A percentile compares a stretch with the other conserved stretches of the same genome.
Conservation (phyloP, 2,797 vertebrate species). For the Liparis tanakae region DNA sequence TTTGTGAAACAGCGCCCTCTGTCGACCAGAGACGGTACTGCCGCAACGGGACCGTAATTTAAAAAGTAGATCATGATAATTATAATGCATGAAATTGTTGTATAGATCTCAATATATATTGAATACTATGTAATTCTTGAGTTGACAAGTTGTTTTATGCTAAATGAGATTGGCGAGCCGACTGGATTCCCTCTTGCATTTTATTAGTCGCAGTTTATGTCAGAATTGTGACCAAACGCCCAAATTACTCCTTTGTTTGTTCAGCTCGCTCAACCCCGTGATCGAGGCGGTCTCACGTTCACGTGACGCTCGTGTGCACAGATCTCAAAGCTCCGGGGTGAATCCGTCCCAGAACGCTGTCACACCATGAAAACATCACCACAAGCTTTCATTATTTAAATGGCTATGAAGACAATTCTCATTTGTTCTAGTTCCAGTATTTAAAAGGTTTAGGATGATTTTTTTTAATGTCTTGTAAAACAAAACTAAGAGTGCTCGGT, state of each 20-base stretch:
- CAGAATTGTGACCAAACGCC: not conserved
- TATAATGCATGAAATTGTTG: constrained; percentile 66
- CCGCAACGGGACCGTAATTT: constrained; percentile 23
- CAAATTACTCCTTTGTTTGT: constrained; percentile 9
- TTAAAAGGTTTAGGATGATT: not conserved
- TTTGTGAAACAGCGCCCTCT: constrained; percentile 47
- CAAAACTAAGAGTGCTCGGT: not conserved
- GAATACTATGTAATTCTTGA: constrained; percentile 56
- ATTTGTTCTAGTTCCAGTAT: not conserved
- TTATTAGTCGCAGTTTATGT: constrained; percentile 8
- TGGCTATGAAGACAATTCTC: not conserved
- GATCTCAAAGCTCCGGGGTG: constrained; percentile 5
- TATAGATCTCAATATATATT: constrained; percentile 61
- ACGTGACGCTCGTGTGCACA: not conserved
- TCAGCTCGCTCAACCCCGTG: constrained; percentile 4
- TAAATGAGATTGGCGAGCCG: constrained; percentile 34
- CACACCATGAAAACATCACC: too few species aligned
- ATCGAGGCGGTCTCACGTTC: constrained; percentile 2
- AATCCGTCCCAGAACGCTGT: not conserved
- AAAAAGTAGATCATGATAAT: constrained; percentile 35
- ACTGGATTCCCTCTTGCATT: constrained; percentile 21
- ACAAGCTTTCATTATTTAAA: not conserved
- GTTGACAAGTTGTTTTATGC: constrained; percentile 36
- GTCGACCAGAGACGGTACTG: constrained; percentile 34
- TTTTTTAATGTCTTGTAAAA: constrained; percentile 6